These are phyloP conservation scores for Telenomus remus DNA, from an alignment of 1,140 invertebrate genomes.

Conservation along the genomic window DNA sequence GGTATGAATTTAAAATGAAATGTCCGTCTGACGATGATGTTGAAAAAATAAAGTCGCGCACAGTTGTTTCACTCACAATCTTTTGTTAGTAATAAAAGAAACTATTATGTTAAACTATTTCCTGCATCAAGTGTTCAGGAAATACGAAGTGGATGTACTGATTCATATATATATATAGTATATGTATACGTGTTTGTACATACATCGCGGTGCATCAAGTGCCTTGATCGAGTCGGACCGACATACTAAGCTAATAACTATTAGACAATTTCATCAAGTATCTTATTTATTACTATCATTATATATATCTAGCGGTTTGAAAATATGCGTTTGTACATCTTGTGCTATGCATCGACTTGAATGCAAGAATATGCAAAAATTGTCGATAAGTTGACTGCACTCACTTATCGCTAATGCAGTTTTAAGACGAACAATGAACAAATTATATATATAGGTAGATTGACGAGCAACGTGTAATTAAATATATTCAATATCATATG, in stretches of 20 bases:
- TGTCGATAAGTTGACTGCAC: conserved; percentile 23
- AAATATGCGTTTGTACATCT: background rate
- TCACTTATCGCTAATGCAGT: conserved; percentile 38
- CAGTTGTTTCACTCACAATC: conserved; percentile 47
- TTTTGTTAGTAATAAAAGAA: conserved; percentile 51
- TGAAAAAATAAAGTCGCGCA: conserved; percentile 4
- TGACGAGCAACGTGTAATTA: conserved; percentile 45
- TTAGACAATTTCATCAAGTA: too few species aligned
- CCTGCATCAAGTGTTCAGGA: conserved; percentile 52
- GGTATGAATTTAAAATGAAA: background rate
- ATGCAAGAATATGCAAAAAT: too few species aligned
- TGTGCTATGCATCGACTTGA: background rate
- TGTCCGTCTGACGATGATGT: conserved; percentile 20
- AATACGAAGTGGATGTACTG: conserved; percentile 49
- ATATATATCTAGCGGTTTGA: conserved; percentile 3
- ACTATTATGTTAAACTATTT: conserved; percentile 54
- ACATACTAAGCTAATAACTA: too few species aligned
- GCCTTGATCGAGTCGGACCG: too few species aligned
- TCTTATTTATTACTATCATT: too few species aligned
- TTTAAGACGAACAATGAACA: conserved; percentile 32
- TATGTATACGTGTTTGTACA: conserved; percentile 6
- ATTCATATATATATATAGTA: conserved; percentile 19
- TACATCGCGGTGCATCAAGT: background rate
- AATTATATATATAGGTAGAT: conserved; percentile 39
- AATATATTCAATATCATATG: conserved; percentile 37